A percentile compares a stretch with the other conserved stretches of the same genome.
phyloP scores from a whole-genome alignment of 64 coral and sea anemone species.

The Anthopleura sola region DNA sequence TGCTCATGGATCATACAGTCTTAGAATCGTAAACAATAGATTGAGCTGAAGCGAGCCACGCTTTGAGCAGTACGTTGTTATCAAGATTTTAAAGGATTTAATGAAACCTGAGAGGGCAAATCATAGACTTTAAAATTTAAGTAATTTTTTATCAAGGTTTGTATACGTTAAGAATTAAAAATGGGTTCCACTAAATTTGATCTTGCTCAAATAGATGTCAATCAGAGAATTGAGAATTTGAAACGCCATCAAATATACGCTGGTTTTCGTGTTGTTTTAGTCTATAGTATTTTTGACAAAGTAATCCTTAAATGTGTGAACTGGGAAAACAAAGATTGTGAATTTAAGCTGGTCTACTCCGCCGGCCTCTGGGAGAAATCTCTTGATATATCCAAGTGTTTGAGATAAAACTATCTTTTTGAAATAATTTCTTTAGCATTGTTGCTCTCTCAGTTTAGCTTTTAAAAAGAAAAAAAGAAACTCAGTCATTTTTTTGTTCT shows the following conservation, averaged over 20 bases:
- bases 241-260: neutral
- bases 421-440: neutral
- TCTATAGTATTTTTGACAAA: neutral
- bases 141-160: constrained; percentile 8
- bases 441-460: neutral
- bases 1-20: neutral
- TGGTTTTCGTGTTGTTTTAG: neutral
- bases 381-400: constrained; percentile 2
- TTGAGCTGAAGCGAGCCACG: neutral
- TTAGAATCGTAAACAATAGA: constrained; percentile 8
- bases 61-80: neutral
- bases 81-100: constrained; percentile 10
- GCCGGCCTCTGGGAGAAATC: neutral
- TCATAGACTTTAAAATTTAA: constrained; percentile 3
- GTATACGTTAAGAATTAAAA: constrained; percentile 13
- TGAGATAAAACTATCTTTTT: neutral
- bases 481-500: neutral
- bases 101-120: constrained; percentile 13
- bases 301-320: constrained; percentile 4
- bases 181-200: constrained; percentile 17
- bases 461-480: neutral
- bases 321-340: neutral
- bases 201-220: constrained; percentile 30
- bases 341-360: neutral
- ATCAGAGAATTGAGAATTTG: neutral